Base-by-base conservation (phyloP, 2,888 invertebrate genomes). In the Lasioglossum pauxillum region DNA sequence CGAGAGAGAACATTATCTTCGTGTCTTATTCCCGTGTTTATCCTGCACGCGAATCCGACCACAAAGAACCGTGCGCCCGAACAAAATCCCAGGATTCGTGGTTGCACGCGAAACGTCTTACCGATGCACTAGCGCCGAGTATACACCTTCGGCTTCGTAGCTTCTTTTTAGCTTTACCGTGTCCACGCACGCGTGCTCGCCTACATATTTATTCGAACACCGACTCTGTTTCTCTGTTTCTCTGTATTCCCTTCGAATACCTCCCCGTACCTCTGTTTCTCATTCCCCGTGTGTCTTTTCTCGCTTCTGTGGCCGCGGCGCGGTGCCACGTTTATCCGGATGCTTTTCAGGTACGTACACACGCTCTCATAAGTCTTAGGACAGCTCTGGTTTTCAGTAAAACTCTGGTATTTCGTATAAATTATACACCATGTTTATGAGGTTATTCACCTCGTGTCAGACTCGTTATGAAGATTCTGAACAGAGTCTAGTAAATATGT, bases 251-350 rank as follows among this genome's bases (percentile, higher is more conserved):
- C 19, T 31, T 44, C 85, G 73, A 57, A 72, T 44, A 5, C 41
- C 57, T n/a, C 10, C 31, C 46, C n/a, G 31, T 64, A 49, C 35
- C 27, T 44, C 41, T 38, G 44, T 76, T 53, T 79, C 71, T 44
- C 77, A 75, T 77, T 79, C 83, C 53, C 27, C 44, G 57, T 80
- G 49, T 75, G 79, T 83, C 82, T 78, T 72, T 76, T n/a, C 71
- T n/a, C 71, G 60, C 60, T 41, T 35, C 67, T 38, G 72, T 12
- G 72, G 38, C 67, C 71, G 53, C 35, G 14, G 49, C 23, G 8
- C 2, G 4, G 46, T 8, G 23, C 2, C 73, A 35, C 80, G 80
- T 87, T 89, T 90, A 81, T 85, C 80, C 78, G 80, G 73, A 78
- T 78, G 83, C 80, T 69, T 69, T 77, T 73, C 80, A 78, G 72